Evolutionary conservation across 2,113 vertebrate species (phyloP).

Genomic region (Clarias gariepinus): DNA sequence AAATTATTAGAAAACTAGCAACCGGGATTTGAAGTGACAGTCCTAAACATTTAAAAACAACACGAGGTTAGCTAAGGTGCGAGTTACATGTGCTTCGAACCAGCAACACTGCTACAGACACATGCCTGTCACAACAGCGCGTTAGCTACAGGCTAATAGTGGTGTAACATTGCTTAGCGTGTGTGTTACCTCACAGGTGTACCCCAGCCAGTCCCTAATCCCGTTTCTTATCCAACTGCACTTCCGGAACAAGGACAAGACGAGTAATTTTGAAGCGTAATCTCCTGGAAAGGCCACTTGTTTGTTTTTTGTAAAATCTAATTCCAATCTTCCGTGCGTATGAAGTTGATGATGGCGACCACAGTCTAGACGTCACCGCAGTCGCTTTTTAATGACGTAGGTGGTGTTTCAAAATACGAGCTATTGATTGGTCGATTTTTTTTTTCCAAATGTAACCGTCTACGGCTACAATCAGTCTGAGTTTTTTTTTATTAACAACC

Average conservation of each 20-base stretch:
- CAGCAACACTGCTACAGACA: background rate
- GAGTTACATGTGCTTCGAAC: background rate
- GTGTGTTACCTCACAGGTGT: constrained; percentile 9
- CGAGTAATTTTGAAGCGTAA: background rate
- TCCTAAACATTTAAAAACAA: background rate
- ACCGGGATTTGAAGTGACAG: background rate
- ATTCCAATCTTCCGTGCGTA: constrained; percentile 12
- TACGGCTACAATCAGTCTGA: no score
- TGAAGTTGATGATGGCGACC: constrained; percentile 44
- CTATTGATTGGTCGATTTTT: constrained; percentile 7
- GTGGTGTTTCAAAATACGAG: background rate
- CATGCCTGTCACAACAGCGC: constrained; percentile 32
- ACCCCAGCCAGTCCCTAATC: background rate
- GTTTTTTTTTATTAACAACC: background rate
- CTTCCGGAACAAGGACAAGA: background rate
- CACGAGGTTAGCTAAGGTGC: background rate
- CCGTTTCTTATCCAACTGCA: no score
- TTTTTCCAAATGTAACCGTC: background rate
- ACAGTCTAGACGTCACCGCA: constrained; percentile 10
- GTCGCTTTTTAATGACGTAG: constrained; percentile 26
- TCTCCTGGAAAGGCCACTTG: background rate
- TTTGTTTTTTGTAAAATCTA: background rate
- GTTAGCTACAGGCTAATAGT: constrained; percentile 32
- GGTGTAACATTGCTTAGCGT: constrained; percentile 6
- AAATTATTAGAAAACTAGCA: background rate